Evolutionary conservation across 2,797 vertebrate genomes (phyloP).

Genomic region (Melanotaenia trifasciata): DNA sequence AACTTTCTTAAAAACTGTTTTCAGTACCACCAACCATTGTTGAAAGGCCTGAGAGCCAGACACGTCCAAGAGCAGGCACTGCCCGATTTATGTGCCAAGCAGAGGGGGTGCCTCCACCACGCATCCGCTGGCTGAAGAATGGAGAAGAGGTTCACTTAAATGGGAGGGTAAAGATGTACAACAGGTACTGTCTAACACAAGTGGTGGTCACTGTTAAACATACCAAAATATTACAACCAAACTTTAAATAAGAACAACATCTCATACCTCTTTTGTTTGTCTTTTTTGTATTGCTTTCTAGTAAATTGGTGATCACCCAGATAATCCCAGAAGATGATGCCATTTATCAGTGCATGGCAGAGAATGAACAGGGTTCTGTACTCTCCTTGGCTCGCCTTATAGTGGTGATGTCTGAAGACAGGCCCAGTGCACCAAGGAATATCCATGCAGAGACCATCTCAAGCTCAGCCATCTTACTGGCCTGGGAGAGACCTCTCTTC

Average conservation of each 20-base stretch:
- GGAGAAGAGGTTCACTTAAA: constrained; percentile 93
- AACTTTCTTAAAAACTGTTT: constrained; percentile 11
- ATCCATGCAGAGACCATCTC: constrained; percentile 96
- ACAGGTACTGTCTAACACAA: constrained; percentile 83
- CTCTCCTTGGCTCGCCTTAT: constrained; percentile 92
- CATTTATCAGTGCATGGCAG: constrained; percentile 96
- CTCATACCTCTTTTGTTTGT: not conserved
- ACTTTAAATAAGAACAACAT: not conserved
- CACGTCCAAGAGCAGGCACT: constrained; percentile 95
- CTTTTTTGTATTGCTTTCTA: constrained; percentile 57
- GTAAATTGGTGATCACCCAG: constrained; percentile 98
- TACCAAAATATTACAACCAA: not conserved
- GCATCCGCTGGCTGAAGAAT: constrained; percentile 96
- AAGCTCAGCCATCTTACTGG: constrained; percentile 96
- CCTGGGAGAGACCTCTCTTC: constrained; percentile 95
- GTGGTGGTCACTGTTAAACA: not conserved
- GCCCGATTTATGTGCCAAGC: constrained; percentile 96
- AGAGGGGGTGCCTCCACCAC: constrained; percentile 90
- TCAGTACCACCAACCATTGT: constrained; percentile 92
- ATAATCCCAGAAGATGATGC: constrained; percentile 98
- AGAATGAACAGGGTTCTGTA: constrained; percentile 90
- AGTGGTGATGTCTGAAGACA: constrained; percentile 96
- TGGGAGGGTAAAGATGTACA: constrained; percentile 98
- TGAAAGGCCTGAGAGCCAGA: constrained; percentile 95
- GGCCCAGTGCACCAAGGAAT: constrained; percentile 94